phyloP scores from a whole-genome alignment of 1,140 invertebrate genomes.

The Leptinotarsa undecemlineata region DNA sequence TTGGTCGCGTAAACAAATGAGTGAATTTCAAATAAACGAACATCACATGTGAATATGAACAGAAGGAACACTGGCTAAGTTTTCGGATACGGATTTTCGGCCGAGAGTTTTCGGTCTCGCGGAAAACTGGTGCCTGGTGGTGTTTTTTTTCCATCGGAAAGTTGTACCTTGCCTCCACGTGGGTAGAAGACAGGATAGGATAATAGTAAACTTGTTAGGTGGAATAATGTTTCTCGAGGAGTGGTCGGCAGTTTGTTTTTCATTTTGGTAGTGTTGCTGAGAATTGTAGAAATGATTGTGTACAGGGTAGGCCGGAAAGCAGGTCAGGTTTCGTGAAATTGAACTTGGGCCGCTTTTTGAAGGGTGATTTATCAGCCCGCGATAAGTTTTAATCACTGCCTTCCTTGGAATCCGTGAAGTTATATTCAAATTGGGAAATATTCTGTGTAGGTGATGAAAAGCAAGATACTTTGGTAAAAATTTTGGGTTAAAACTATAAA shows the following conservation, averaged over 20 bases:
- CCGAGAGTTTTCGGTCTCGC: neutral
- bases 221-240: constrained; percentile 1
- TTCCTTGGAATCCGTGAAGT: too few relatives aligned
- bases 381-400: too few relatives aligned
- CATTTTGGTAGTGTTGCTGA: neutral
- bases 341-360: too few relatives aligned
- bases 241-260: constrained; percentile 1
- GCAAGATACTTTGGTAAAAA: too few relatives aligned
- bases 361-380: too few relatives aligned
- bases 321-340: too few relatives aligned
- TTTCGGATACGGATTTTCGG: neutral
- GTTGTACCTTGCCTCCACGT: constrained; percentile 1
- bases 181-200: neutral
- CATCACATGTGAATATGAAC: neutral
- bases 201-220: constrained; percentile 4
- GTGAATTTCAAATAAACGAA: neutral
- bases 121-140: neutral
- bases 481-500: too few relatives aligned
- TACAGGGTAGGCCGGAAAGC: neutral
- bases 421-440: too few relatives aligned
- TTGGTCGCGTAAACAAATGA: neutral
- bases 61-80: neutral
- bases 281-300: neutral
- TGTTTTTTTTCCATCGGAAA: neutral
- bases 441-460: too few relatives aligned